Conservation (phyloP, 2,888 invertebrate species). For the Seladonia tumulorum region DNA sequence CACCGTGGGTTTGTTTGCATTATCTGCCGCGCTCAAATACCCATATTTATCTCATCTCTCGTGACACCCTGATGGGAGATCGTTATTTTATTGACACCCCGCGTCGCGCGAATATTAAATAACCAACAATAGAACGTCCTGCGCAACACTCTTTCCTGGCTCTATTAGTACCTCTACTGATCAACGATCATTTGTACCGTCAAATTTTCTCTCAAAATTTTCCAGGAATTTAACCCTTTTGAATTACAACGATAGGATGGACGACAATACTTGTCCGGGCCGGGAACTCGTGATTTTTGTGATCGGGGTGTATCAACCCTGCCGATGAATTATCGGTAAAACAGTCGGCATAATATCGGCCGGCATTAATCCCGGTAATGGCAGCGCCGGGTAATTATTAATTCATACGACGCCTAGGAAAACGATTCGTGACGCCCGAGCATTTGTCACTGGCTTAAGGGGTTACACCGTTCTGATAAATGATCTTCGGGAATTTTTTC, state of each 20-base stretch:
- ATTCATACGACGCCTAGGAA: slow-evolving; percentile 78
- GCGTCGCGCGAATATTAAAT: slow-evolving; percentile 69
- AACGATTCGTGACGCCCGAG: slow-evolving; percentile 75
- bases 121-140: slow-evolving; percentile 46
- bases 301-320: slow-evolving; percentile 64
- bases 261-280: slow-evolving; percentile 62
- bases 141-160: neutral
- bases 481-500: neutral
- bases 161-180: neutral
- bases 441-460: slow-evolving; percentile 71
- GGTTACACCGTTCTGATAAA: neutral
- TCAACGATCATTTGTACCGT: neutral
- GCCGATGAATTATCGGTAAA: slow-evolving; percentile 73
- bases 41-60: slow-evolving; percentile 82
- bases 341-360: slow-evolving; percentile 73
- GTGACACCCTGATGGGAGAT: slow-evolving; percentile 74
- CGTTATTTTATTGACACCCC: slow-evolving; percentile 79
- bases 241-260: fast-evolving
- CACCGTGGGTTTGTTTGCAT: slow-evolving; percentile 81
- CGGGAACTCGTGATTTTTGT: slow-evolving; percentile 60
- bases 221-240: neutral
- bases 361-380: slow-evolving; percentile 80
- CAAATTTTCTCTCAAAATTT: neutral
- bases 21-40: slow-evolving; percentile 81
- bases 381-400: slow-evolving; percentile 76